A percentile compares a stretch with the other conserved stretches of the same genome.
These are phyloP conservation scores for Ailuropoda melanoleuca DNA, from an alignment of 2,113 vertebrate species.

Conservation along the genomic window DNA sequence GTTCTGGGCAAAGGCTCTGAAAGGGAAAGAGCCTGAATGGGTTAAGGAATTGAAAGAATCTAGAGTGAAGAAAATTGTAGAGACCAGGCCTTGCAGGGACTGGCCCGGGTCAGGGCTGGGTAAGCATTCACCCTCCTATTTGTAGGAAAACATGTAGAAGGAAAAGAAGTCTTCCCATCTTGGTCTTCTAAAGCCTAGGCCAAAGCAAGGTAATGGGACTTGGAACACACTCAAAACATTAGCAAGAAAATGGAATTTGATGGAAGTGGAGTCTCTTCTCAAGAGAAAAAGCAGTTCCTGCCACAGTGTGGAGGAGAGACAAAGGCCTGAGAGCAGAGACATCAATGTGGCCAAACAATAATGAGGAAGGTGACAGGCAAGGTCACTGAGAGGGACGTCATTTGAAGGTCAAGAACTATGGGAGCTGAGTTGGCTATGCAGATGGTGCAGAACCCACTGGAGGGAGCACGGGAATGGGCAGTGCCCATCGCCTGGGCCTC, in stretches of 20 bases:
- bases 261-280: not conserved
- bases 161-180: not conserved
- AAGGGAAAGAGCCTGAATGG: not conserved
- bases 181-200: not conserved
- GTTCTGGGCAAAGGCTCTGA: not conserved
- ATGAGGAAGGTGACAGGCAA: not conserved
- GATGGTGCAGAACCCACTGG: accelerated
- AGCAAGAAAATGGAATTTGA: not conserved
- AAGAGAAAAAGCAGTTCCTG: not conserved
- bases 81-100: not conserved
- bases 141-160: not conserved
- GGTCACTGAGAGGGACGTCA: not conserved
- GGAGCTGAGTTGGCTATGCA: not conserved
- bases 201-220: not conserved
- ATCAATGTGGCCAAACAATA: not conserved
- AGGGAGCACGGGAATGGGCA: not conserved
- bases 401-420: not conserved
- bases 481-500: not conserved
- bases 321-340: not conserved
- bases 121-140: not conserved
- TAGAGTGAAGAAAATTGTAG: not conserved
- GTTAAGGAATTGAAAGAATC: not conserved
- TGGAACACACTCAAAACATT: not conserved
- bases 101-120: not conserved
- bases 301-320: not conserved